phyloP scores from a whole-genome alignment of 2,113 vertebrate genomes.

The Syrmaticus mikado region DNA sequence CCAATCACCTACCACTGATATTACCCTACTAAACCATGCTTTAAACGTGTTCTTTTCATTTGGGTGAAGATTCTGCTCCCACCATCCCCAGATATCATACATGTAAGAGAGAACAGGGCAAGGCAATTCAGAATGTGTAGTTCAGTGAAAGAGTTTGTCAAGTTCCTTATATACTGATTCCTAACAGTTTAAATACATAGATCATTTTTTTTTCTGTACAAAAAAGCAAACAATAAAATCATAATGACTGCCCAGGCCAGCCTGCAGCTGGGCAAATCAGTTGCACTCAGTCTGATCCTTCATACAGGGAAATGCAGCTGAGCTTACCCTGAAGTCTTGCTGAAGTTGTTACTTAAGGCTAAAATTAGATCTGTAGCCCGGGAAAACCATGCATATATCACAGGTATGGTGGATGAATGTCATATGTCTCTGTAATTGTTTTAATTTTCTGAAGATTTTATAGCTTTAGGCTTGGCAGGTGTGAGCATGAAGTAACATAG shows the following conservation, averaged over 20 bases:
- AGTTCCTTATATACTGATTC: background rate
- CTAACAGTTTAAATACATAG: background rate
- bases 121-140: fast-evolving
- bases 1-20: too few relatives aligned
- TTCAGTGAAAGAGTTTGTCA: background rate
- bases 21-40: background rate
- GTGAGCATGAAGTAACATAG: background rate
- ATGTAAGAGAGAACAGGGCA: background rate
- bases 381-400: background rate
- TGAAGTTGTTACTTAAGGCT: background rate
- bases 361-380: background rate
- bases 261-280: background rate
- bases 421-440: background rate
- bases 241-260: background rate
- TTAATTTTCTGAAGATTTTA: background rate
- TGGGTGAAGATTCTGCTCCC: background rate
- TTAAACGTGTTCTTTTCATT: background rate
- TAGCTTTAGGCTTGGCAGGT: background rate
- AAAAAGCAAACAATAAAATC: background rate
- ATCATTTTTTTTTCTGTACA: background rate
- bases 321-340: background rate
- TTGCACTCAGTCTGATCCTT: background rate
- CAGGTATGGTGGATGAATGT: background rate
- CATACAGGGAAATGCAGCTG: background rate
- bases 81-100: background rate